These are phyloP conservation scores for Sus scrofa DNA, from an alignment of 2,113 vertebrate genomes.

Conservation along the genomic window DNA sequence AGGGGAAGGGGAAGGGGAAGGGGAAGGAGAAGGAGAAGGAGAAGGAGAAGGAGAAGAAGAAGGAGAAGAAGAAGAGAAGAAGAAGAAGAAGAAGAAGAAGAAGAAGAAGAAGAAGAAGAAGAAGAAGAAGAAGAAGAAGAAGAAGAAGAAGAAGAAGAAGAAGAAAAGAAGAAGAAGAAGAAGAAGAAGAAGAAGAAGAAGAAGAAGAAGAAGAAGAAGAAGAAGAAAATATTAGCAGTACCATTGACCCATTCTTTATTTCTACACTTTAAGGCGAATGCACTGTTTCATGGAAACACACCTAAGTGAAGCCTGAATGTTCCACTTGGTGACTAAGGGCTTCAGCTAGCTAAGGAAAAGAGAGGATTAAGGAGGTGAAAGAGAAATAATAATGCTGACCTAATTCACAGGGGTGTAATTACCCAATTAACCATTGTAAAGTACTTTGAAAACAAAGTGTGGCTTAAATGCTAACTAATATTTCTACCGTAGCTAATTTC, in stretches of 20 bases:
- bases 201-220: too few relatives aligned
- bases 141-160: too few relatives aligned
- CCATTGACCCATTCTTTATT: not conserved
- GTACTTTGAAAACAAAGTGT: slow-evolving; percentile 64
- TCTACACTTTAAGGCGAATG: not conserved
- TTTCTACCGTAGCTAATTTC: slow-evolving; percentile 21
- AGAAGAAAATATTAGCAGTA: too few relatives aligned
- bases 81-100: too few relatives aligned
- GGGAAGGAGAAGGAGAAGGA: too few relatives aligned
- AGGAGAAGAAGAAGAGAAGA: too few relatives aligned
- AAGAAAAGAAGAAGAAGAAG: too few relatives aligned
- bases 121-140: too few relatives aligned
- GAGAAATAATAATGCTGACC: slow-evolving; percentile 74
- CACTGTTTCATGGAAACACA: slow-evolving; percentile 16
- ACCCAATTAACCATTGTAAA: slow-evolving; percentile 66
- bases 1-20: too few relatives aligned
- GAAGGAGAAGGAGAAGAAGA: too few relatives aligned
- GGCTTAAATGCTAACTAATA: slow-evolving; percentile 60
- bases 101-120: too few relatives aligned
- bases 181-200: too few relatives aligned
- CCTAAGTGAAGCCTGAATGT: slow-evolving; percentile 14
- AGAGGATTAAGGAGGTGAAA: slow-evolving; percentile 44
- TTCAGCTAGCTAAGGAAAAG: not conserved
- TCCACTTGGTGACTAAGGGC: slow-evolving; percentile 62
- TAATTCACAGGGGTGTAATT: slow-evolving; percentile 77